Conservation (phyloP, 37 sponge, comb jelly and placozoan genomes). For the Beroe forskalii region DNA sequence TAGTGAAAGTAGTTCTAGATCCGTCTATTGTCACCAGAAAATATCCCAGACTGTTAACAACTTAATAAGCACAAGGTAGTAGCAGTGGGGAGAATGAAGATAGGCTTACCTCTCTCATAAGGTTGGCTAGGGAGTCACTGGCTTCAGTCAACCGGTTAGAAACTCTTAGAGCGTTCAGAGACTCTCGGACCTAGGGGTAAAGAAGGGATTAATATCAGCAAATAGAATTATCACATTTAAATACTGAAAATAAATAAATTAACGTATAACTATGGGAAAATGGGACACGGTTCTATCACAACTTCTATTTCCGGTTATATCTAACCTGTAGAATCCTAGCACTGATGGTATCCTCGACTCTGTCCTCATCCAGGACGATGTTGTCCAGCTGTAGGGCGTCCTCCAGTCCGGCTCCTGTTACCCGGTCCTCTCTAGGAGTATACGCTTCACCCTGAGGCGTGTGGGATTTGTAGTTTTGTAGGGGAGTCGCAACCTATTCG, state of each 20-base stretch:
- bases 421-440: conserved; percentile 17
- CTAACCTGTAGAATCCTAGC: conserved; percentile 17
- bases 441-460: neutral
- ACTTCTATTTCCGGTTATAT: neutral
- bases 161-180: conserved; percentile 20
- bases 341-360: conserved; percentile 27
- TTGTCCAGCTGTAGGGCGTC: conserved; percentile 26
- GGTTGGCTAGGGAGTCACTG: conserved; percentile 6
- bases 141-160: conserved; percentile 24
- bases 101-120: conserved; percentile 35
- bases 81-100: no score
- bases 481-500: no score
- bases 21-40: no score
- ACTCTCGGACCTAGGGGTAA: conserved; percentile 24
- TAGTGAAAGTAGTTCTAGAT: no score
- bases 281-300: neutral
- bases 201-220: no score
- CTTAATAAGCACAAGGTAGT: no score
- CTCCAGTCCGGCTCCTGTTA: neutral
- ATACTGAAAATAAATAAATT: no score
- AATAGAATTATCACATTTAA: no score
- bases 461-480: no score
- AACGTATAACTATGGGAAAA: neutral
- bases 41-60: no score
- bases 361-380: conserved; percentile 50